phyloP scores from a whole-genome alignment of 2,113 vertebrate species.

The Pseudorectes ferrugineus region DNA sequence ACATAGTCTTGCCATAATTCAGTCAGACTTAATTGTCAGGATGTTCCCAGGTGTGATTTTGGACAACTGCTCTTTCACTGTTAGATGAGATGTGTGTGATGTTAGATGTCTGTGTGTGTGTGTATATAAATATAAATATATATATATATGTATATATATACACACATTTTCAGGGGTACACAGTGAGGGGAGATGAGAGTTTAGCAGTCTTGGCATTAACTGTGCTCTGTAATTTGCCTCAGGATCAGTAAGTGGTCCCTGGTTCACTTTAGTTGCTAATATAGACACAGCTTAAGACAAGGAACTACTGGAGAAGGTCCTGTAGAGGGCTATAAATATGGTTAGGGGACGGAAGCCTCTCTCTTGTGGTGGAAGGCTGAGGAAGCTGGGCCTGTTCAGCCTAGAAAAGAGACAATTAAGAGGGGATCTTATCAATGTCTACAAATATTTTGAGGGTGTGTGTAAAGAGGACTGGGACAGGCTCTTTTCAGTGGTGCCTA shows the following conservation, averaged over 20 bases:
- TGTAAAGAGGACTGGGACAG: not conserved
- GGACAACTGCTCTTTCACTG: not conserved
- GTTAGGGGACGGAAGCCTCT: not conserved
- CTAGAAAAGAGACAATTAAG: not conserved
- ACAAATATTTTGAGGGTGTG: not conserved
- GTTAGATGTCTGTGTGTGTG: too few relatives aligned
- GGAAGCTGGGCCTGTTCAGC: not conserved
- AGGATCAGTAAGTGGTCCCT: not conserved
- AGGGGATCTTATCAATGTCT: not conserved
- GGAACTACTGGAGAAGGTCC: not conserved
- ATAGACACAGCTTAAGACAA: not conserved
- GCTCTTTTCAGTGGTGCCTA: not conserved
- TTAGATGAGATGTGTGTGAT: not conserved
- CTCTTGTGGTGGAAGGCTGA: not conserved
- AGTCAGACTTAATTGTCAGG: not conserved
- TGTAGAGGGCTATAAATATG: not conserved
- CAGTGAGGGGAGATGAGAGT: not conserved
- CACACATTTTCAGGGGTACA: not conserved
- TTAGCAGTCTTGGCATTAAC: not conserved
- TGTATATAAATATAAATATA: too few relatives aligned
- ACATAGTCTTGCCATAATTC: not conserved
- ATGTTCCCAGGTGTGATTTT: not conserved
- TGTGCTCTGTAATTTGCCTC: not conserved
- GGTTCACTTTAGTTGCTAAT: not conserved
- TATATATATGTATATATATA: not conserved